Base-by-base conservation (phyloP, 2,797 vertebrate species). In the Peromyscus nudipes region DNA sequence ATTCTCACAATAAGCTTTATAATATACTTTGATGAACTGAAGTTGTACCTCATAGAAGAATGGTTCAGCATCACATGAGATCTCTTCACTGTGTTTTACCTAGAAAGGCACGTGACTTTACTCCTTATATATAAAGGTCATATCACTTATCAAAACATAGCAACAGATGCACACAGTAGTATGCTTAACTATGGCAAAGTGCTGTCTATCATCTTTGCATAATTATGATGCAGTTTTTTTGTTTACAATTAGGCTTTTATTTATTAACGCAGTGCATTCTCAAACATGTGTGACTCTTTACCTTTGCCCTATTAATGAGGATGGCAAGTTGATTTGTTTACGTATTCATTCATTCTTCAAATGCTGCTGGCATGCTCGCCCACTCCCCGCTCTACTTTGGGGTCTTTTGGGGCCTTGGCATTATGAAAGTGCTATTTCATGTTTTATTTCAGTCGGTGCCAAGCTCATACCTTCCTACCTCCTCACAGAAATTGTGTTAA, bases 401-500 rank as follows among this genome's bases (percentile, higher is more conserved):
- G 37, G 43, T 85, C n/a, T 55, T 62, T 85, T 34, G 49, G 34
- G 43, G 80, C 0, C 6, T 85, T 55, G 64, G 10, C 23, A 69
- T 89, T 92, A 29, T 52, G 16, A 27, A 79, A 57, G 23, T 34
- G 13, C 31, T 73, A 34, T 49, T 89, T 92, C 71, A 23, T 46
- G 60, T 76, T 94, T 94, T 87, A 87, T 85, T 86, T 92, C 40
- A 93, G 0, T 81, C 49, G 43, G 23, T 77, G 65, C 95, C 52
- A 64, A 86, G 57, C 77, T 37, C 37, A 52, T 46, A 60, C 37
- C 60, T 91, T 85, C 46, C 40, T 60, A 85, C n/a, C 60, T 96
- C 77, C 83, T 81, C 77, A 80, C 34, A 82, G 23, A 82, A 91
- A 88, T 83, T 93, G 34, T 95, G 69, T 90, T 85, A 12, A 12